Evolutionary conservation across 2,113 vertebrate genomes (phyloP).

Genomic region (Erythrocebus patas): DNA sequence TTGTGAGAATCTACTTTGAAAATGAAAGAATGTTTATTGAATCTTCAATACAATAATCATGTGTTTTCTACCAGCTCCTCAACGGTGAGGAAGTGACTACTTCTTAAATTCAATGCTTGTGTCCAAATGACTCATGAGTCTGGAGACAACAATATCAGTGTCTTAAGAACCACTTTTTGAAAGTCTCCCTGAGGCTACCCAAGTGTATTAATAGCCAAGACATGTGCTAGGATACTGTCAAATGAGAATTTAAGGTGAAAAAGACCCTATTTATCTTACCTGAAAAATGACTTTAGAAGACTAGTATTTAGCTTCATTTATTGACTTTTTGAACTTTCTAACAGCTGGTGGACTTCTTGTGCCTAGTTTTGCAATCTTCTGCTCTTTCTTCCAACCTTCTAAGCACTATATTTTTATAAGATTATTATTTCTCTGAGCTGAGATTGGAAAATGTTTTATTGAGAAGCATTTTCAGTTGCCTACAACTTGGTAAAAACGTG

Average conservation of each 20-base stretch:
- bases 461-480: conserved; percentile 65
- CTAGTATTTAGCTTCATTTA: conserved; percentile 65
- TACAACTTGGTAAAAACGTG: conserved; percentile 69
- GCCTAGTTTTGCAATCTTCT: conserved; percentile 59
- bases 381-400: conserved; percentile 65
- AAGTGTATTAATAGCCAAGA: conserved; percentile 70
- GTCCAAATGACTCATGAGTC: conserved; percentile 73
- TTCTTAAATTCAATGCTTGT: conserved; percentile 64
- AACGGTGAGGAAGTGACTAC: conserved; percentile 42
- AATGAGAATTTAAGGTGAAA: conserved; percentile 76
- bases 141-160: conserved; percentile 41
- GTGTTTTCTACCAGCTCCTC: conserved; percentile 45
- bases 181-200: conserved; percentile 66
- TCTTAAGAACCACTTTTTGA: conserved; percentile 77
- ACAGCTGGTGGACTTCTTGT: conserved; percentile 54
- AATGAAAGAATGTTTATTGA: conserved; percentile 61
- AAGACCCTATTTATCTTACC: conserved; percentile 64
- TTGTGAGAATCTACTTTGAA: conserved; percentile 34
- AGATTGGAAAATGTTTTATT: conserved; percentile 63
- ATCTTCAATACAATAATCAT: conserved; percentile 14
- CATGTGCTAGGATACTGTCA: conserved; percentile 68
- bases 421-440: conserved; percentile 65
- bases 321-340: conserved; percentile 75
- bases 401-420: conserved; percentile 69
- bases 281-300: conserved; percentile 70